Evolutionary conservation across 2,113 vertebrate genomes (phyloP).

Genomic region (Petrocephalus microphthalmus): DNA sequence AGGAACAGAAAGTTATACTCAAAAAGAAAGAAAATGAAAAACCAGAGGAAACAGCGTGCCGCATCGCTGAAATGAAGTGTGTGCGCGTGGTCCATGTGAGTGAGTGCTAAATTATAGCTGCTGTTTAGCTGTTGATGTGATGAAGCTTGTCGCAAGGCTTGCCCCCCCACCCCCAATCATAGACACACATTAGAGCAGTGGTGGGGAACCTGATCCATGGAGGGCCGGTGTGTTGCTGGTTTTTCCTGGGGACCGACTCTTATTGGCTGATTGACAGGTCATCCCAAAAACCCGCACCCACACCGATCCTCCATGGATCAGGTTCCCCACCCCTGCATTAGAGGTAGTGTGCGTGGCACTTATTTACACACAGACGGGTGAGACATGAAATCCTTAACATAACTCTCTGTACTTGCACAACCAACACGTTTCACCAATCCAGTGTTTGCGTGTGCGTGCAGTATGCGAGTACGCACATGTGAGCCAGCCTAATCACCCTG

Average conservation of each 20-base stretch:
- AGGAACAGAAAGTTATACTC: not conserved
- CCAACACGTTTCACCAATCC: not conserved
- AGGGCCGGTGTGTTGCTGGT: too few species aligned
- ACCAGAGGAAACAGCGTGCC: not conserved
- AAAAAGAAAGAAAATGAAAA: not conserved
- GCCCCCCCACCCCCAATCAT: not conserved
- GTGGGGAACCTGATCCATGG: too few species aligned
- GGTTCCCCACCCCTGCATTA: too few species aligned
- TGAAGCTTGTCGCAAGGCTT: not conserved
- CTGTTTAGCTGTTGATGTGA: not conserved
- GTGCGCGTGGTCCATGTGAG: not conserved
- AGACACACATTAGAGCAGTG: not conserved
- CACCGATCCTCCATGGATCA: too few species aligned
- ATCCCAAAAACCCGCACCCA: too few species aligned
- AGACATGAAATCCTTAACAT: not conserved
- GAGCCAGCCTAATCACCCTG: not conserved
- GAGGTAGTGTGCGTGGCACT: not conserved
- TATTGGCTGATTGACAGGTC: too few species aligned
- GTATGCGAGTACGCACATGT: not conserved
- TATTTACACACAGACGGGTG: not conserved
- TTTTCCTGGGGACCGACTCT: too few species aligned
- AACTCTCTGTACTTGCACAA: not conserved
- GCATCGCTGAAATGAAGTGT: not conserved
- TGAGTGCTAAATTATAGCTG: not conserved
- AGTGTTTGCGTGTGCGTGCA: not conserved